Percentiles rank a stretch among this genome's conserved stretches.
These are phyloP conservation scores for Cerastoderma edule DNA, from an alignment of 2,888 invertebrate genomes.

Conservation along the genomic window DNA sequence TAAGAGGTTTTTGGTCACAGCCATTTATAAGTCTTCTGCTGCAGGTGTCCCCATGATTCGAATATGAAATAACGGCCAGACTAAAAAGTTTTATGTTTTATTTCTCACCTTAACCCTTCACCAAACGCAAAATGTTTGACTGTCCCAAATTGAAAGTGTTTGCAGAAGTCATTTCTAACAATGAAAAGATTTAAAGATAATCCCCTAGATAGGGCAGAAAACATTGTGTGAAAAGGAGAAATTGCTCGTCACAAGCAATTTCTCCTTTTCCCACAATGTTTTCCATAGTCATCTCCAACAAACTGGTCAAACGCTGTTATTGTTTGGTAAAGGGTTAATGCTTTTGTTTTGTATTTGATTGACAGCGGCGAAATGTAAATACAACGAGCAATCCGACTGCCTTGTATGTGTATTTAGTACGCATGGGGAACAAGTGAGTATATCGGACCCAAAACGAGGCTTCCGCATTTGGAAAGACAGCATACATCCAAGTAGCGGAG, in stretches of 20 bases:
- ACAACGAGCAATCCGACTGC: conserved; percentile 21
- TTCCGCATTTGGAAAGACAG: conserved; percentile 10
- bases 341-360: background rate
- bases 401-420: conserved; percentile 26
- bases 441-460: background rate
- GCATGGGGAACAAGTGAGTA: conserved; percentile 11
- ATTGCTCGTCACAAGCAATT: background rate
- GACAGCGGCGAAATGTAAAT: conserved; percentile 14
- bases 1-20: too few species aligned
- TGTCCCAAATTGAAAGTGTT: too few species aligned
- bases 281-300: background rate
- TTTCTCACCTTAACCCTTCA: too few species aligned
- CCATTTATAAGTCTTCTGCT: too few species aligned
- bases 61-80: too few species aligned
- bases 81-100: too few species aligned
- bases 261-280: background rate
- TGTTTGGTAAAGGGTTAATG: background rate
- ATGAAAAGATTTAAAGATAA: too few species aligned
- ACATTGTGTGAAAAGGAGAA: too few species aligned
- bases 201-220: too few species aligned
- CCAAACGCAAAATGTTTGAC: too few species aligned
- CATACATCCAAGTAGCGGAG: conserved; percentile 1
- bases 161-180: too few species aligned
- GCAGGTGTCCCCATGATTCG: too few species aligned
- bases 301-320: background rate